These are phyloP conservation scores for Clarias fuscus DNA, from an alignment of 2,797 vertebrate species.

Conservation along the genomic window DNA sequence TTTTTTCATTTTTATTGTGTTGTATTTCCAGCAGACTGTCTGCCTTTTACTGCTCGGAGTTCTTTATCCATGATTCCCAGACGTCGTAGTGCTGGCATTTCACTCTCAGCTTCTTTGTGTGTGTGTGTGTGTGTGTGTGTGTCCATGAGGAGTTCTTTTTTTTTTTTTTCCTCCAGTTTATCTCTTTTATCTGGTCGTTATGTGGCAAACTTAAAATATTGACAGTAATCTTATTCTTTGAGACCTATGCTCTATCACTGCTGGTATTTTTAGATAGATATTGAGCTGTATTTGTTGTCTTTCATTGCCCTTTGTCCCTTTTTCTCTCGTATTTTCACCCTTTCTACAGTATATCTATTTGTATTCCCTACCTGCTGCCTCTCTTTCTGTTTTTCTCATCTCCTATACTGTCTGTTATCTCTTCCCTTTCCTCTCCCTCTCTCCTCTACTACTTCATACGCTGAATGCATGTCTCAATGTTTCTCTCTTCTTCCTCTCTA, in stretches of 20 bases:
- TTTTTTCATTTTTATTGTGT: conserved; percentile 19
- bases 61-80: conserved; percentile 1
- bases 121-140: background rate
- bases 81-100: background rate
- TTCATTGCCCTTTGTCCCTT: background rate
- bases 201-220: background rate
- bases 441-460: background rate
- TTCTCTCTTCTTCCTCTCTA: conserved; percentile 4
- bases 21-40: background rate
- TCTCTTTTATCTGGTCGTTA: conserved; percentile 1
- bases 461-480: conserved; percentile 21
- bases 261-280: conserved; percentile 12
- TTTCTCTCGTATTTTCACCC: background rate
- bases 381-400: background rate
- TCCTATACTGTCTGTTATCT: conserved; percentile 11
- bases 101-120: background rate
- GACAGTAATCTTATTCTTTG: background rate
- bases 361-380: background rate
- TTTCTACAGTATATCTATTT: background rate
- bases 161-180: background rate
- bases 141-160: background rate
- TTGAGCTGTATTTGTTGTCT: conserved; percentile 19
- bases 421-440: background rate
- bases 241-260: background rate
- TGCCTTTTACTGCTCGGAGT: background rate